These are phyloP conservation scores for Sipunculus nudus DNA, from an alignment of 2,888 invertebrate genomes.

Conservation along the genomic window DNA sequence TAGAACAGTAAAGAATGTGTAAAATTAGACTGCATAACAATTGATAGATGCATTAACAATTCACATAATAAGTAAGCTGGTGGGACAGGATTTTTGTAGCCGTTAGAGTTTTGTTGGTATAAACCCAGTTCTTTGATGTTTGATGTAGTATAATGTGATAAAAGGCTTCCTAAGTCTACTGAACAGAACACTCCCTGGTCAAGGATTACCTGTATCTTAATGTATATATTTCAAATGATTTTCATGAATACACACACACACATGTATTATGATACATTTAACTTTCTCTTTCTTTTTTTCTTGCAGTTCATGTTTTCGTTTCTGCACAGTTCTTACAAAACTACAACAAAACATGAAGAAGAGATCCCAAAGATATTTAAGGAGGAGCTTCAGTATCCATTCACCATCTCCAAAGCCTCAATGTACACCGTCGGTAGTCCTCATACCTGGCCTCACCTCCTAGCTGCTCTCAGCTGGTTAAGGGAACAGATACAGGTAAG, in stretches of 20 bases:
- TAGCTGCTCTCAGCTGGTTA: slow-evolving; percentile 57
- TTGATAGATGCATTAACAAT: too few relatives aligned
- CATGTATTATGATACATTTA: not conserved
- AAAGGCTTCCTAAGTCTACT: too few relatives aligned
- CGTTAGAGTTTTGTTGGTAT: too few relatives aligned
- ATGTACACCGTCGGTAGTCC: slow-evolving; percentile 59
- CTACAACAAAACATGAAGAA: slow-evolving; percentile 54
- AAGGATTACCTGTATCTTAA: too few relatives aligned
- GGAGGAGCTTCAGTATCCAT: slow-evolving; percentile 52
- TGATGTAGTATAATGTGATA: too few relatives aligned
- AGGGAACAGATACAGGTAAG: slow-evolving; percentile 50
- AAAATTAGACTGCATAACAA: too few relatives aligned
- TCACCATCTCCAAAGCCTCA: slow-evolving; percentile 54
- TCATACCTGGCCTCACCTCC: slow-evolving; percentile 59
- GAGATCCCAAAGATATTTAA: slow-evolving; percentile 58
- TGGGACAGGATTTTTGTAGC: too few relatives aligned
- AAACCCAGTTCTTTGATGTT: too few relatives aligned
- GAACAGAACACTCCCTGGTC: too few relatives aligned
- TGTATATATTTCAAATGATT: not conserved
- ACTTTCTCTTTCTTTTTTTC: not conserved
- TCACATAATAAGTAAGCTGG: too few relatives aligned
- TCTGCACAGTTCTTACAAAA: slow-evolving; percentile 48
- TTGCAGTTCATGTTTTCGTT: slow-evolving; percentile 55
- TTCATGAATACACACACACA: not conserved
- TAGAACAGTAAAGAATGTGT: too few relatives aligned